Evolutionary conservation across 1,140 invertebrate species (phyloP).

Genomic region (Eciton burchellii): DNA sequence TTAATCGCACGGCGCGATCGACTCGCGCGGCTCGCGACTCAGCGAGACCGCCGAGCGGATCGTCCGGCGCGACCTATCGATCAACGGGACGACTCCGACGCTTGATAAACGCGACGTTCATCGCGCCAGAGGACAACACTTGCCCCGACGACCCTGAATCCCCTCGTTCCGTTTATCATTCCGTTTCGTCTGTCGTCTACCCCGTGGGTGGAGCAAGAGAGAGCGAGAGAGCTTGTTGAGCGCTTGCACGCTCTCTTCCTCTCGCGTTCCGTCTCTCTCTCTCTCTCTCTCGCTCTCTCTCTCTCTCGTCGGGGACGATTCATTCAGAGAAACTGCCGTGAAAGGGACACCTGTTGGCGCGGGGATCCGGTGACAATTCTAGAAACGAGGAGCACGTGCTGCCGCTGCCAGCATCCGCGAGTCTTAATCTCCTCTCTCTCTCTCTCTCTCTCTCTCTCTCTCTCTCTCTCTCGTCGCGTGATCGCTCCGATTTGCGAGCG

Average conservation of each 20-base stretch:
- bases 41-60: not conserved
- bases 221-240: conserved; percentile 79
- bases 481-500: not conserved
- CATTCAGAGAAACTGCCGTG: conserved; percentile 86
- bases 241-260: conserved; percentile 78
- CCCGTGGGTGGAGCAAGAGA: conserved; percentile 81
- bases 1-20: not conserved
- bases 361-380: conserved; percentile 81
- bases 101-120: conserved; percentile 7
- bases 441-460: not conserved
- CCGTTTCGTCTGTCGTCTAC: conserved; percentile 84
- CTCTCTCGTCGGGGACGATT: conserved; percentile 82
- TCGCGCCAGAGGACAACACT: conserved; percentile 64
- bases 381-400: conserved; percentile 78
- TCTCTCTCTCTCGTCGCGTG: not conserved
- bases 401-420: conserved; percentile 39
- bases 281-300: conserved; percentile 63
- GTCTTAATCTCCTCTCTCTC: conserved; percentile 34
- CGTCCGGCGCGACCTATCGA: not conserved
- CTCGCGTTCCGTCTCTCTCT: conserved; percentile 55
- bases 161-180: conserved; percentile 85
- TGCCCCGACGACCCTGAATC: conserved; percentile 76
- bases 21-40: not conserved
- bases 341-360: conserved; percentile 86
- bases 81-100: not conserved